Conservation (phyloP, 2,888 invertebrate species). For the Aelia acuminata region DNA sequence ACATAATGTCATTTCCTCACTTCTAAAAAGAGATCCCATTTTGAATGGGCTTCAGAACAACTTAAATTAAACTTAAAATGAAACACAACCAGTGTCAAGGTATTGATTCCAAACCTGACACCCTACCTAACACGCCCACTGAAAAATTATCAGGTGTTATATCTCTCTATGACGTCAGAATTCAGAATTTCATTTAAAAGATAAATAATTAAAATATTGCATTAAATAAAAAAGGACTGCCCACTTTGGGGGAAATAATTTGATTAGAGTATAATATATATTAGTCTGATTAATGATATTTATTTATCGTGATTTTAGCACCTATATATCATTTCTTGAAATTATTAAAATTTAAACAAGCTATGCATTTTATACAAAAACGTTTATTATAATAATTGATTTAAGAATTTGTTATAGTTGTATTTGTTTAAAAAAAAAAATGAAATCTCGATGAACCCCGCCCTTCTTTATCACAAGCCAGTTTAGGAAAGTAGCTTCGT, state of each 20-base stretch:
- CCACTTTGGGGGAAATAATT: neutral
- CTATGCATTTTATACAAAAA: neutral
- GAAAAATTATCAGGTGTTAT: slow-evolving; percentile 57
- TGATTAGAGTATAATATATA: neutral
- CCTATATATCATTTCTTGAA: neutral
- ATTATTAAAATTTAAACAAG: neutral
- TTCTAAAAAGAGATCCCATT: slow-evolving; percentile 67
- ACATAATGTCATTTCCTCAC: slow-evolving; percentile 66
- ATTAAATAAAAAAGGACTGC: neutral
- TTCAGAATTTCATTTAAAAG: neutral
- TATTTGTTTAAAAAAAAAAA: slow-evolving; percentile 4
- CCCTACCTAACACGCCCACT: slow-evolving; percentile 58
- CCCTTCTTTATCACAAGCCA: slow-evolving; percentile 56
- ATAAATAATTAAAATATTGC: neutral
- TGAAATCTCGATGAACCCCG: slow-evolving; percentile 58
- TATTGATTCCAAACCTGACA: slow-evolving; percentile 54
- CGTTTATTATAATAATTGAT: neutral
- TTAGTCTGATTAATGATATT: neutral
- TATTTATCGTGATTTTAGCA: neutral
- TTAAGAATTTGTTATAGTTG: neutral
- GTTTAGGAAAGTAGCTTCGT: slow-evolving; percentile 52
- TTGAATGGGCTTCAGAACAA: slow-evolving; percentile 50
- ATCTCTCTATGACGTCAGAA: neutral
- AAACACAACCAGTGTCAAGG: neutral
- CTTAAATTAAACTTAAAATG: neutral